These are phyloP conservation scores for Galerucella calmariensis DNA, from an alignment of 2,888 invertebrate species.

Conservation along the genomic window DNA sequence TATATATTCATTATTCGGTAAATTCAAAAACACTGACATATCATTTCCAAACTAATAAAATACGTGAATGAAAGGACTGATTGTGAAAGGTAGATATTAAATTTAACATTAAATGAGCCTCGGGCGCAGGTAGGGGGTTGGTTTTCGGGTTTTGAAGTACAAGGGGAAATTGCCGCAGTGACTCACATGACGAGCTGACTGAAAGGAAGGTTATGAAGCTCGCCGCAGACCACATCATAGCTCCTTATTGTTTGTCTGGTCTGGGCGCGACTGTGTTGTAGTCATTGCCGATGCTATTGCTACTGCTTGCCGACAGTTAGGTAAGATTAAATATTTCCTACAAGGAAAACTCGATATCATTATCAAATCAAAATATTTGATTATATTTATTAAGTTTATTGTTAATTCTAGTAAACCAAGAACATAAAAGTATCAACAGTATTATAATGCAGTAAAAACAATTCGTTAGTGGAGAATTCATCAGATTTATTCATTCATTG, in stretches of 20 bases:
- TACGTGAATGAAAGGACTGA: conserved; percentile 32
- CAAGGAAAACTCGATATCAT: background rate
- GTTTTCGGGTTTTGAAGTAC: conserved; percentile 6
- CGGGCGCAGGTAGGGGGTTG: conserved; percentile 21
- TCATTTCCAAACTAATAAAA: conserved; percentile 7
- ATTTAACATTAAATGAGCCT: conserved; percentile 40
- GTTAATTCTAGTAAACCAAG: too few relatives aligned
- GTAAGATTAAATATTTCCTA: conserved; percentile 39
- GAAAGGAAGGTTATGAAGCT: conserved; percentile 61
- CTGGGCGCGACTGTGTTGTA: conserved; percentile 45
- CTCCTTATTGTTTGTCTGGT: conserved; percentile 59
- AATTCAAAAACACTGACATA: conserved; percentile 31
- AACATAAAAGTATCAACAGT: too few relatives aligned
- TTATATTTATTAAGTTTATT: too few relatives aligned
- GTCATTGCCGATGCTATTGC: conserved; percentile 14
- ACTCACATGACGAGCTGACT: conserved; percentile 58
- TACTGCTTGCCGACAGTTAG: conserved; percentile 52
- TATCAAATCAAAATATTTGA: too few relatives aligned
- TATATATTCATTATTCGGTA: background rate
- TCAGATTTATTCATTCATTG: too few relatives aligned
- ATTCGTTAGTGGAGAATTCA: too few relatives aligned
- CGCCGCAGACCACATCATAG: conserved; percentile 63
- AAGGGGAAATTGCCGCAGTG: conserved; percentile 26
- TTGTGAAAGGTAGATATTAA: conserved; percentile 43
- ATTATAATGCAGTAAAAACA: too few relatives aligned